Conservation (phyloP, 2,113 vertebrate species). For the Chaetorhynchus papuensis region DNA sequence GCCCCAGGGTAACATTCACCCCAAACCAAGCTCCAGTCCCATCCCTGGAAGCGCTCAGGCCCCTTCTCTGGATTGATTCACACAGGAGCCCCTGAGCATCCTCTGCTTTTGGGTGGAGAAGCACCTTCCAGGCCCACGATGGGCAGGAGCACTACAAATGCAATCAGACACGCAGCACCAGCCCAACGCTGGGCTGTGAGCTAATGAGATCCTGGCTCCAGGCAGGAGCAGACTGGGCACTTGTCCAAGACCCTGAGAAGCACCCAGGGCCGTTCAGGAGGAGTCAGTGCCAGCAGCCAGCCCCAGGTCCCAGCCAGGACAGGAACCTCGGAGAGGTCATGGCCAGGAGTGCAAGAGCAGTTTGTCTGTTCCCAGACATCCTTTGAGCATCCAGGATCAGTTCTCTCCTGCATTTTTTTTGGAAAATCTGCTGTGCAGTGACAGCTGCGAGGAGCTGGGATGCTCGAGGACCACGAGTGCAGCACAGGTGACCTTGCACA, state of each 20-base stretch:
- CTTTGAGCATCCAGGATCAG: not conserved
- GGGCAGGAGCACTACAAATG: not conserved
- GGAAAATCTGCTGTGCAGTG: not conserved
- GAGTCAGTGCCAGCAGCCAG: not conserved
- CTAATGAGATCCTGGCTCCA: not conserved
- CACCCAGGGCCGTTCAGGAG: rapidly evolving
- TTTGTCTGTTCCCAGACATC: not conserved
- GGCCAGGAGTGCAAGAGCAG: rapidly evolving
- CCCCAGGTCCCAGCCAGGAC: not conserved
- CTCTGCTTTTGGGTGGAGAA: not conserved
- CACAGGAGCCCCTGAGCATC: not conserved
- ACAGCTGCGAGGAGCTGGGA: rapidly evolving
- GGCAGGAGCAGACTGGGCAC: not conserved
- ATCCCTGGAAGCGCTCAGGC: not conserved
- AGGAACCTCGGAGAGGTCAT: not conserved
- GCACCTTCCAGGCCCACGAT: not conserved
- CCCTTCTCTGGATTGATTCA: not conserved
- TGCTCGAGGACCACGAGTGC: rapidly evolving
- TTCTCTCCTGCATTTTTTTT: not conserved
- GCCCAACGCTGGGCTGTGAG: not conserved
- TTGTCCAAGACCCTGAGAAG: not conserved
- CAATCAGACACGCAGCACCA: not conserved
- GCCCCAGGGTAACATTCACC: not conserved
- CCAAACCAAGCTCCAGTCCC: not conserved
- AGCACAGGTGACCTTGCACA: not conserved